A percentile compares a stretch with the other conserved stretches of the same genome.
Evolutionary conservation across 37 sponge, comb jelly and placozoan species (phyloP).

Genomic region (Hexactinellida sp.): DNA sequence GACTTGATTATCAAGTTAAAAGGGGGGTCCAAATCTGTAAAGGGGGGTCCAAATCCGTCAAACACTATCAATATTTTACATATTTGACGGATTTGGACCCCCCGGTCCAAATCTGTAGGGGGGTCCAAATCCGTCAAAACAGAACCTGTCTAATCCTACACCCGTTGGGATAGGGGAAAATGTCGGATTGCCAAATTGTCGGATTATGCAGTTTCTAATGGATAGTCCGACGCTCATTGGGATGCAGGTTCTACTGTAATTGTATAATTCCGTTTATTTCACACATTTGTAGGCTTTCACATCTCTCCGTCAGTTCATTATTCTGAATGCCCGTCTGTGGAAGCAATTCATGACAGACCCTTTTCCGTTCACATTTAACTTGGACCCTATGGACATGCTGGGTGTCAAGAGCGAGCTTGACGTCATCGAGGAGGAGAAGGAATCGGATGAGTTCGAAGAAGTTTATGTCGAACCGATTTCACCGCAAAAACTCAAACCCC

Average conservation of each 20-base stretch:
- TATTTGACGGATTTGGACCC: too few species aligned
- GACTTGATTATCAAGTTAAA: too few species aligned
- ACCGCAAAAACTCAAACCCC: neutral
- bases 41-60: too few species aligned
- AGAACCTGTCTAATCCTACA: too few species aligned
- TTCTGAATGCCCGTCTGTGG: neutral
- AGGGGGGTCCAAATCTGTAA: too few species aligned
- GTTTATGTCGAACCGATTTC: neutral
- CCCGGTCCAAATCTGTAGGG: too few species aligned
- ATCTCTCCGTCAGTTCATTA: neutral
- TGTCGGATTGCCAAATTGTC: too few species aligned
- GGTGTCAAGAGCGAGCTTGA: neutral
- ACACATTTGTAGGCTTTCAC: neutral
- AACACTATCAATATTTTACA: too few species aligned
- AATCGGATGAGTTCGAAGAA: neutral
- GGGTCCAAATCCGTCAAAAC: too few species aligned
- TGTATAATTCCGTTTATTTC: neutral
- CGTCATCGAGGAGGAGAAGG: neutral
- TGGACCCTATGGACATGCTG: neutral
- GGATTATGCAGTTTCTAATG: too few species aligned
- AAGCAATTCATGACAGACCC: neutral
- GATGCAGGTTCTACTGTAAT: neutral
- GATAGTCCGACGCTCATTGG: too few species aligned
- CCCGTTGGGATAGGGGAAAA: too few species aligned
- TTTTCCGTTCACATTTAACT: neutral